phyloP scores from a whole-genome alignment of 2,113 vertebrate species.

The Eolophus roseicapilla region DNA sequence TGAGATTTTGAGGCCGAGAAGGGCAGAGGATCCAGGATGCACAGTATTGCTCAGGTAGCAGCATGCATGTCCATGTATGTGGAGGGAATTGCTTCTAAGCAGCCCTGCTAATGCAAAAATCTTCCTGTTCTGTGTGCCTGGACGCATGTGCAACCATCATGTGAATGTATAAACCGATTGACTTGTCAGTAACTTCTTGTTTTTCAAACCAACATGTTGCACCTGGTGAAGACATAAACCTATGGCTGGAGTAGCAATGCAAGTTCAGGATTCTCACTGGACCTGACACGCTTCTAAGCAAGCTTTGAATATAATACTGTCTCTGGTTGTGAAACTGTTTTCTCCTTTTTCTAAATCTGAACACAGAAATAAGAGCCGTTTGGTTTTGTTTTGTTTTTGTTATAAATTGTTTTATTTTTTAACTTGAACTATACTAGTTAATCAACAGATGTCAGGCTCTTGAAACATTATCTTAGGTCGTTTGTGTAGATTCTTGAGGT shows the following conservation, averaged over 20 bases:
- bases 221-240: background rate
- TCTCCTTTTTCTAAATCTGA: background rate
- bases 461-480: background rate
- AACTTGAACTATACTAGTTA: background rate
- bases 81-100: background rate
- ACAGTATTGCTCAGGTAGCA: background rate
- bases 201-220: background rate
- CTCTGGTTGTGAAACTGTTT: background rate
- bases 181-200: background rate
- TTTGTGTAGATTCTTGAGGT: background rate
- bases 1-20: background rate
- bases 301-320: background rate
- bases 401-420: background rate
- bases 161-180: background rate
- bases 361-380: background rate
- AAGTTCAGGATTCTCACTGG: background rate
- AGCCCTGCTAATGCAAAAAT: background rate
- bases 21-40: background rate
- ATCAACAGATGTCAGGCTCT: background rate
- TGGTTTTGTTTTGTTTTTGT: background rate
- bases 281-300: background rate
- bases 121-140: background rate
- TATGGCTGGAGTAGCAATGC: background rate
- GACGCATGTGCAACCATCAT: background rate
- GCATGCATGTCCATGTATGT: rapidly evolving